Evolutionary conservation across 2,888 invertebrate genomes (phyloP).

Genomic region (Diaprepes abbreviatus): DNA sequence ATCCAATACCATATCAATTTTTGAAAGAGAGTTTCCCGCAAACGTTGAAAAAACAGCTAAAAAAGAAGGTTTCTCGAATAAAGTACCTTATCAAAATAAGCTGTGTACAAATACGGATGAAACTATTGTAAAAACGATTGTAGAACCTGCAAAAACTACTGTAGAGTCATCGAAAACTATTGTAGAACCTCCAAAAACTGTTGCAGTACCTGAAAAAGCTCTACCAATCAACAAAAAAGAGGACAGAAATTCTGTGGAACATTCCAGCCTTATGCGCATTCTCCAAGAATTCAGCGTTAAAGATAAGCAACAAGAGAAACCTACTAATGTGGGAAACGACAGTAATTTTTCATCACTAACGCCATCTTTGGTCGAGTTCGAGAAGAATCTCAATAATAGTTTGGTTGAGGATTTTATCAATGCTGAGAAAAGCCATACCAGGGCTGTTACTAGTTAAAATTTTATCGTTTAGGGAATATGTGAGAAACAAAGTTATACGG

Average conservation of each 20-base stretch:
- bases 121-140: too few species aligned
- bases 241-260: constrained; percentile 56
- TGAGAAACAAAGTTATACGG: too few species aligned
- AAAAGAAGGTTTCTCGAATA: neutral
- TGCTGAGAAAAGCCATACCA: constrained; percentile 56
- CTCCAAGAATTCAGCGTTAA: constrained; percentile 63
- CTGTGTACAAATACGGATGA: too few species aligned
- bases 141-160: neutral
- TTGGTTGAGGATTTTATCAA: constrained; percentile 56
- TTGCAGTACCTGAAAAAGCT: neutral
- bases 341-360: constrained; percentile 52
- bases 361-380: constrained; percentile 55
- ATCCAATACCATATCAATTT: neutral
- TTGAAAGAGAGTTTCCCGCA: neutral
- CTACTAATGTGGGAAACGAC: constrained; percentile 5
- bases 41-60: neutral
- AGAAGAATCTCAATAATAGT: constrained; percentile 52
- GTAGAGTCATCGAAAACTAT: neutral
- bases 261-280: constrained; percentile 65
- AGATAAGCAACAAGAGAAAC: constrained; percentile 41
- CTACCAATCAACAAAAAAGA: neutral
- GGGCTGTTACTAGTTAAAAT: constrained; percentile 29
- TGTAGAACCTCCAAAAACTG: neutral
- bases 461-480: too few species aligned
- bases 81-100: too few species aligned